These are phyloP conservation scores for Cybosia mesomella DNA, from an alignment of 2,888 invertebrate species.

Conservation along the genomic window DNA sequence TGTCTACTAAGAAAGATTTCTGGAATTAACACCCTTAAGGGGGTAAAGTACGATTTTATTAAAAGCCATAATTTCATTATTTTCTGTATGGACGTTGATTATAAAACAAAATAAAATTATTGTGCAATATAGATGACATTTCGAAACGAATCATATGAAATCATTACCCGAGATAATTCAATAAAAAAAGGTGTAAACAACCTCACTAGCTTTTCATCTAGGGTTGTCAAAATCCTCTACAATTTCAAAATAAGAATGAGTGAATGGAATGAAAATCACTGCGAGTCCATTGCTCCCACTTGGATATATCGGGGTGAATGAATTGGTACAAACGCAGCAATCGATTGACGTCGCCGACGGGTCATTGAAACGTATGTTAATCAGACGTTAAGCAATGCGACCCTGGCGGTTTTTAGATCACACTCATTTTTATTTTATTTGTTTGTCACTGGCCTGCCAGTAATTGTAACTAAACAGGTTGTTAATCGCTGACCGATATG, in stretches of 20 bases:
- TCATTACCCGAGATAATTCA: neutral
- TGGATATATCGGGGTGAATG: slow-evolving; percentile 53
- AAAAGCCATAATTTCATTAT: neutral
- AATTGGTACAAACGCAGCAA: slow-evolving; percentile 54
- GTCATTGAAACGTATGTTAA: slow-evolving; percentile 55
- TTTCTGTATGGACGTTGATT: too few species aligned
- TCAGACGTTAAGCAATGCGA: slow-evolving; percentile 34
- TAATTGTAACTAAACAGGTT: slow-evolving; percentile 9
- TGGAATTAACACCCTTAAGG: too few species aligned
- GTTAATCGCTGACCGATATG: slow-evolving; percentile 9
- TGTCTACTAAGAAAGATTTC: too few species aligned
- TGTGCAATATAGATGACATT: neutral
- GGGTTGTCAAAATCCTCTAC: neutral
- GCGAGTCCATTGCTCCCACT: slow-evolving; percentile 42
- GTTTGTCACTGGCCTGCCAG: slow-evolving; percentile 12
- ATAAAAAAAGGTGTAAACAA: neutral
- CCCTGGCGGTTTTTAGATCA: slow-evolving; percentile 41
- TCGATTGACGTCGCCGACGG: slow-evolving; percentile 49
- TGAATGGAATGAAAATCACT: slow-evolving; percentile 21
- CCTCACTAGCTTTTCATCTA: neutral
- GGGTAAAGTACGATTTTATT: too few species aligned
- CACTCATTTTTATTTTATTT: slow-evolving; percentile 27
- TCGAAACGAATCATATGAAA: neutral
- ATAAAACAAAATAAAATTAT: too few species aligned
- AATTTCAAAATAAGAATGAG: slow-evolving; percentile 30